Evolutionary conservation across 2,888 invertebrate species (phyloP).

Genomic region (Anaspis maculata): DNA sequence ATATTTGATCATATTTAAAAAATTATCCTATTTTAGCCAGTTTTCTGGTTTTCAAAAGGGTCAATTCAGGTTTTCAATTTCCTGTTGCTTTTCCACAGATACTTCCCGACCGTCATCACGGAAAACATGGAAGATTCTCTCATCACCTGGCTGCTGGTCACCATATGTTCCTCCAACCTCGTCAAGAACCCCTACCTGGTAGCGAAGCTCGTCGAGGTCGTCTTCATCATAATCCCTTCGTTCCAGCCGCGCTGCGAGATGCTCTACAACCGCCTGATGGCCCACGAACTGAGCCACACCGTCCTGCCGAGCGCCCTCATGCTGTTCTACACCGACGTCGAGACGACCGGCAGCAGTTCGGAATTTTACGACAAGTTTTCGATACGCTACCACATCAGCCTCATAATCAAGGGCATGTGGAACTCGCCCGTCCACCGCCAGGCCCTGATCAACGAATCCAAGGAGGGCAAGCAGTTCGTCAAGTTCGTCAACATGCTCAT

Average conservation of each 20-base stretch:
- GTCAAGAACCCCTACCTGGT: constrained; percentile 95
- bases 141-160: constrained; percentile 79
- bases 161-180: constrained; percentile 83
- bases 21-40: no score
- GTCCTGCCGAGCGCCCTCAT: constrained; percentile 83
- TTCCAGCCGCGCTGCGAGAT: constrained; percentile 46
- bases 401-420: constrained; percentile 96
- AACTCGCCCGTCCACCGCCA: constrained; percentile 77
- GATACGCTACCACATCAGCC: constrained; percentile 95
- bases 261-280: constrained; percentile 72
- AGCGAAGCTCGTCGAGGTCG: constrained; percentile 90
- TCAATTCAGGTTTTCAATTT: no score
- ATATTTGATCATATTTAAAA: no score
- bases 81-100: constrained; percentile 46
- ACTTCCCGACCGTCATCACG: constrained; percentile 64
- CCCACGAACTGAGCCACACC: constrained; percentile 75
- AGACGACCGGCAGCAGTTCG: constrained; percentile 93
- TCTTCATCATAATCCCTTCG: constrained; percentile 69
- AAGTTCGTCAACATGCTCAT: constrained; percentile 96
- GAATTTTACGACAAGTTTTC: constrained; percentile 99
- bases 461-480: constrained; percentile 85
- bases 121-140: constrained; percentile 74
- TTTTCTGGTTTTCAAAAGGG: no score
- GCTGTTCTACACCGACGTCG: constrained; percentile 98
- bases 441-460: constrained; percentile 85